A percentile compares a stretch with the other conserved stretches of the same genome.
Evolutionary conservation across 2,113 vertebrate genomes (phyloP).

Genomic region (Muscicapa adusta): DNA sequence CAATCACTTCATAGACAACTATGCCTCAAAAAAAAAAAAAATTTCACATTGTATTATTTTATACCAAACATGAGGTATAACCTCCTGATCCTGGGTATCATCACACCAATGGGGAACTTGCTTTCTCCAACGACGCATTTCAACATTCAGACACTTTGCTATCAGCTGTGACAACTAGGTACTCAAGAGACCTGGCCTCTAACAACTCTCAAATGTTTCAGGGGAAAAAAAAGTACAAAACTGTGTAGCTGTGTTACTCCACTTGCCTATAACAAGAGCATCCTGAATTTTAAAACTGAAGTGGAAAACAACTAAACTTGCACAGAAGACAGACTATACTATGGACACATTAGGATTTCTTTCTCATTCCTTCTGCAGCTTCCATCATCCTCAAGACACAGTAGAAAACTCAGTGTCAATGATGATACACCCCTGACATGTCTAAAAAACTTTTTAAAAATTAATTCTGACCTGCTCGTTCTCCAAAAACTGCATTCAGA

Average conservation of each 20-base stretch:
- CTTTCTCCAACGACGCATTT: not conserved
- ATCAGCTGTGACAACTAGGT: not conserved
- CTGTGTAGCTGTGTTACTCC: not conserved
- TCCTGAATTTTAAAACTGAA: not conserved
- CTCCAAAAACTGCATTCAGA: not conserved
- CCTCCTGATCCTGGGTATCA: not conserved
- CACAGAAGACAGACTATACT: not conserved
- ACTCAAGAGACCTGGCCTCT: not conserved
- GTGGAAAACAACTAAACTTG: not conserved
- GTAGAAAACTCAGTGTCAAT: not conserved
- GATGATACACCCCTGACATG: not conserved
- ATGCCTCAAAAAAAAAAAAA: not conserved
- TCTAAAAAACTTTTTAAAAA: not conserved
- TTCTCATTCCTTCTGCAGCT: not conserved
- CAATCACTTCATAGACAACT: not conserved
- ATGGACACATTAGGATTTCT: not conserved
- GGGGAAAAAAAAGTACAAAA: not conserved
- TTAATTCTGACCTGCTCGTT: not conserved
- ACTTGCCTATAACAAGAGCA: not conserved
- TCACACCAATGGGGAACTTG: not conserved
- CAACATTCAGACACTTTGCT: not conserved
- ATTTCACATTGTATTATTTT: not conserved
- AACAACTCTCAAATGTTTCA: not conserved
- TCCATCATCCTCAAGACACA: not conserved
- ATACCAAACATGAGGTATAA: not conserved